A percentile compares a stretch with the other conserved stretches of the same genome.
phyloP scores from a whole-genome alignment of 2,797 vertebrate genomes.

The Pelochelys cantorii region DNA sequence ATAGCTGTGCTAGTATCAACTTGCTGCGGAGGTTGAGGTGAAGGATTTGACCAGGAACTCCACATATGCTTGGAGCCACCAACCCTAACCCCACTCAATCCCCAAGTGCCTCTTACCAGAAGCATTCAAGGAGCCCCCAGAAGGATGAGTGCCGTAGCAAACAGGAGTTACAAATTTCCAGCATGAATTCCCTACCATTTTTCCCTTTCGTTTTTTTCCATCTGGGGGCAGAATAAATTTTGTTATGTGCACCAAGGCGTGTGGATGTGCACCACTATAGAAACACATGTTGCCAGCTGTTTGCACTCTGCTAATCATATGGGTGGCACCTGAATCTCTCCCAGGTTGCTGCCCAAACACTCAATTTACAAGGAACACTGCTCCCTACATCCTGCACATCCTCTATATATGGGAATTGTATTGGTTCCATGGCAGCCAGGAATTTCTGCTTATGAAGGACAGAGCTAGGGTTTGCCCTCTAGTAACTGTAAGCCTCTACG shows the following conservation, averaged over 20 bases:
- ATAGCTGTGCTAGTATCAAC: neutral
- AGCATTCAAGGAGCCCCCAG: neutral
- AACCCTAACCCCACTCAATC: neutral
- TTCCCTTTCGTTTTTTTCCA: too few relatives aligned
- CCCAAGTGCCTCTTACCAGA: neutral
- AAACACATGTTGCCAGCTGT: too few relatives aligned
- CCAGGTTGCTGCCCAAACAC: too few relatives aligned
- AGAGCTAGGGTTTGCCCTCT: neutral
- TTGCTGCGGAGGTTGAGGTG: too few relatives aligned
- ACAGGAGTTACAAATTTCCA: neutral
- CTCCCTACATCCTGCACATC: neutral
- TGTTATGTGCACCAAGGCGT: too few relatives aligned
- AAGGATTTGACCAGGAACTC: neutral
- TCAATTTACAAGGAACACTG: too few relatives aligned
- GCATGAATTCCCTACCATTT: neutral
- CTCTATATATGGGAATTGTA: rapidly evolving
- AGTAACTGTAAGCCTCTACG: neutral
- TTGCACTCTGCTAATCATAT: too few relatives aligned
- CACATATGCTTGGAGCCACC: neutral
- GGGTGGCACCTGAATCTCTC: too few relatives aligned
- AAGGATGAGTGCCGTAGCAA: neutral
- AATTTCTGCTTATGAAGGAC: neutral
- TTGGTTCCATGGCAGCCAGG: neutral
- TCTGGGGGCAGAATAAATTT: too few relatives aligned
- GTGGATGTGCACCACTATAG: too few relatives aligned